Conservation (phyloP, 2,797 vertebrate species). For the Adelosebastes latens region DNA sequence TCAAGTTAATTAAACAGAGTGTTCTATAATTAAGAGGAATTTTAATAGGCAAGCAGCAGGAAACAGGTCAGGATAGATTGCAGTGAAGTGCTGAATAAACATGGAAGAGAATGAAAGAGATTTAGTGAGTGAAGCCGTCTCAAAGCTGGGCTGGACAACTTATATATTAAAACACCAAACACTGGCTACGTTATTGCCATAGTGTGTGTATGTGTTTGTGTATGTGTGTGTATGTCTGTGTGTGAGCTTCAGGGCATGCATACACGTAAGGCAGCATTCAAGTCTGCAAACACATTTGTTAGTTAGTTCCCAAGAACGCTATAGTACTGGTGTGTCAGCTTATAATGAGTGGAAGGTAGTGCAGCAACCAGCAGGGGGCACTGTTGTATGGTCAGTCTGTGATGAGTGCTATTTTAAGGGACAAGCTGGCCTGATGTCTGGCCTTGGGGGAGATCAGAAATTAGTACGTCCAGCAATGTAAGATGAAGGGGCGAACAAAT, state of each 20-base stretch:
- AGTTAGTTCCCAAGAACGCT: background rate
- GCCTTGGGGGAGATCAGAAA: slow-evolving; percentile 19
- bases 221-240: background rate
- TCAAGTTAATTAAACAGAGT: slow-evolving; percentile 80
- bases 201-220: background rate
- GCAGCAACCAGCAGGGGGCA: slow-evolving; percentile 65
- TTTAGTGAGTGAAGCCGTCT: slow-evolving; percentile 61
- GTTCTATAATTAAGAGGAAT: slow-evolving; percentile 80
- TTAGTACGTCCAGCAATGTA: background rate
- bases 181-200: background rate
- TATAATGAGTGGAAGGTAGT: background rate
- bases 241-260: background rate
- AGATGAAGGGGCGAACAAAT: slow-evolving; percentile 1
- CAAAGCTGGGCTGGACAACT: slow-evolving; percentile 37
- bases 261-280: background rate
- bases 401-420: background rate
- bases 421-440: background rate
- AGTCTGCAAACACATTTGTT: background rate
- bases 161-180: slow-evolving; percentile 49
- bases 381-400: slow-evolving; percentile 53
- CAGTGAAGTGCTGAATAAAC: slow-evolving; percentile 74
- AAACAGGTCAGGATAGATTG: slow-evolving; percentile 75
- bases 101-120: slow-evolving; percentile 69
- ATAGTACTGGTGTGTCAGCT: background rate
- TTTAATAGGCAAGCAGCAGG: slow-evolving; percentile 75